Conservation (phyloP, 2,888 invertebrate species). For the Caenorhabditis auriculariae region DNA sequence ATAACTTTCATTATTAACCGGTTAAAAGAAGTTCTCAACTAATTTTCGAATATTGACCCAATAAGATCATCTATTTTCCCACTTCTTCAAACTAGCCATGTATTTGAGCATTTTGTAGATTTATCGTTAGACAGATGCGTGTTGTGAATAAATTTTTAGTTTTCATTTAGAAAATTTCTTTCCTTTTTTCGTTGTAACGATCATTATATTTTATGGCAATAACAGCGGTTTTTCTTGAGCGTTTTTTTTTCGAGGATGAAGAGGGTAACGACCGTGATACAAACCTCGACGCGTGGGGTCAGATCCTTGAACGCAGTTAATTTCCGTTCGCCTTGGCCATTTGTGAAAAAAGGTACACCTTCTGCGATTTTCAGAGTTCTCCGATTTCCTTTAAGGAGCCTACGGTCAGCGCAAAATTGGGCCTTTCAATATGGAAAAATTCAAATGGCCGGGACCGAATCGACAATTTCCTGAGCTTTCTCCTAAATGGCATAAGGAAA, state of each 20-base stretch:
- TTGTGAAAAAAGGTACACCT: constrained; percentile 55
- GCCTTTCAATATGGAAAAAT: constrained; percentile 47
- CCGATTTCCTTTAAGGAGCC: constrained; percentile 18
- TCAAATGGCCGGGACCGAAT: constrained; percentile 56
- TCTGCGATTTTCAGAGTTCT: not conserved
- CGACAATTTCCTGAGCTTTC: constrained; percentile 58
- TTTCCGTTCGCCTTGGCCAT: constrained; percentile 60
- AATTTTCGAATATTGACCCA: not conserved
- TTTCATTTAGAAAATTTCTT: not conserved
- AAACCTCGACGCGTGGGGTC: constrained; percentile 36
- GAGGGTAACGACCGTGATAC: constrained; percentile 1
- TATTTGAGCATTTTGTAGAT: not conserved
- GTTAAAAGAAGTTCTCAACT: not conserved
- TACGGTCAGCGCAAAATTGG: constrained; percentile 59
- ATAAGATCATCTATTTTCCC: not conserved
- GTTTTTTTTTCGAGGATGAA: not conserved
- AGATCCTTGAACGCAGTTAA: constrained; percentile 45
- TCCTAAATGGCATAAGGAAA: constrained; percentile 56
- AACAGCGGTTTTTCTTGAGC: not conserved
- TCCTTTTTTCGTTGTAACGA: not conserved
- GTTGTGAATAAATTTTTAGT: too few species aligned
- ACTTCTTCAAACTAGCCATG: not conserved
- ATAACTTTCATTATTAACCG: not conserved
- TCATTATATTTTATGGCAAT: too few species aligned
- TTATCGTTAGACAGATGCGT: not conserved